A percentile compares a stretch with the other conserved stretches of the same genome.
These are phyloP conservation scores for Acanthisitta chloris DNA, from an alignment of 2,113 vertebrate genomes.

Conservation along the genomic window DNA sequence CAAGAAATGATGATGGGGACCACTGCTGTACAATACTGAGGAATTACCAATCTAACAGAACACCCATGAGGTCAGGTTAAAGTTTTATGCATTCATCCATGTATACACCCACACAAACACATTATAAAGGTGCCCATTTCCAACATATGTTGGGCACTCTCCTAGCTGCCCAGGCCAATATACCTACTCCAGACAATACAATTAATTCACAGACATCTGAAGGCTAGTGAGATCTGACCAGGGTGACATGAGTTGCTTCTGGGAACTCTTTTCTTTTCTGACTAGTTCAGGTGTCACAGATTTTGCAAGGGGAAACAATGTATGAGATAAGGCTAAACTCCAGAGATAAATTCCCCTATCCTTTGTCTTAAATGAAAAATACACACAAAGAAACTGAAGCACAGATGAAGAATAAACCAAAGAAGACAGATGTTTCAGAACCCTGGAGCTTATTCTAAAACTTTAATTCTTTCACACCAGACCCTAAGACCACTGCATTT, in stretches of 20 bases:
- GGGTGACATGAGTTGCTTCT: neutral
- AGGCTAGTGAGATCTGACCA: neutral
- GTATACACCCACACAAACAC: neutral
- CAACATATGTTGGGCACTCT: neutral
- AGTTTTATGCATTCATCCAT: neutral
- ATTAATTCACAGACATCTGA: neutral
- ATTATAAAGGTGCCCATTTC: neutral
- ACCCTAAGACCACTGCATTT: neutral
- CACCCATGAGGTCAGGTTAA: neutral
- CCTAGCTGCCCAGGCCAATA: neutral
- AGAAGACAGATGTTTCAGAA: neutral
- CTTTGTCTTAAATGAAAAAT: neutral
- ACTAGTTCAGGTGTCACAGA: neutral
- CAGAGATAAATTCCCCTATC: neutral
- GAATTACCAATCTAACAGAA: neutral
- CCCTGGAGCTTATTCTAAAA: neutral
- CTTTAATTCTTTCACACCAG: neutral
- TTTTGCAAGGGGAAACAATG: neutral
- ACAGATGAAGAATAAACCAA: neutral
- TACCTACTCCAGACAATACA: neutral
- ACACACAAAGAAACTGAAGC: neutral
- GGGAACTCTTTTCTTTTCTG: neutral
- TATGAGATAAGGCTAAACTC: neutral
- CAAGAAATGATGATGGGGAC: neutral
- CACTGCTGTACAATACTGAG: neutral